Percentiles rank a stretch among this genome's conserved stretches.
These are phyloP conservation scores for Microchirus variegatus DNA, from an alignment of 2,797 vertebrate genomes.

Conservation along the genomic window DNA sequence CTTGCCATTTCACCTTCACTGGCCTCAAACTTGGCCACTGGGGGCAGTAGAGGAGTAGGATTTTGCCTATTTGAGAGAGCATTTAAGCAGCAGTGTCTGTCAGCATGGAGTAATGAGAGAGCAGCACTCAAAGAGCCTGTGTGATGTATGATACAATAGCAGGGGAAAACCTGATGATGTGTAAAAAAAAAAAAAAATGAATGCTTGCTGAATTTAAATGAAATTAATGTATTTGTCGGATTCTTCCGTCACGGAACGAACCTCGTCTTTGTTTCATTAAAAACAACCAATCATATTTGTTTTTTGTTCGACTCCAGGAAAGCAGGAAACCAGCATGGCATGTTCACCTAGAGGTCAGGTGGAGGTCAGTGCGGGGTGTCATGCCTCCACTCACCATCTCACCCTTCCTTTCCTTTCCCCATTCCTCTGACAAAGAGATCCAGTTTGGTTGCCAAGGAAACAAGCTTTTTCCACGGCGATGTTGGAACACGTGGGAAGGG, in stretches of 20 bases:
- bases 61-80: conserved; percentile 12
- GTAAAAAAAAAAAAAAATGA: background rate
- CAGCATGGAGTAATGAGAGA: conserved; percentile 15
- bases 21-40: conserved; percentile 34
- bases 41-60: conserved; percentile 59
- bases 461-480: conserved; percentile 70
- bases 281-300: conserved; percentile 27
- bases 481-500: conserved; percentile 74
- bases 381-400: conserved; percentile 45
- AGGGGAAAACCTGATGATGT: conserved; percentile 6
- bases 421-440: conserved; percentile 76
- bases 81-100: conserved; percentile 22
- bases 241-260: no score
- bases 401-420: conserved; percentile 52
- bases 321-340: conserved; percentile 54
- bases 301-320: conserved; percentile 35
- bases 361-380: conserved; percentile 70
- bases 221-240: no score
- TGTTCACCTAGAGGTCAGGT: conserved; percentile 73
- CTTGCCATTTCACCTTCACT: conserved; percentile 42
- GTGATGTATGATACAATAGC: conserved; percentile 6
- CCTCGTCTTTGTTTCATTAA: conserved; percentile 14
- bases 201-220: background rate
- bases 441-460: conserved; percentile 79
- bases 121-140: background rate